Conservation (phyloP, 2,113 vertebrate genomes). For the Elephas maximus region DNA sequence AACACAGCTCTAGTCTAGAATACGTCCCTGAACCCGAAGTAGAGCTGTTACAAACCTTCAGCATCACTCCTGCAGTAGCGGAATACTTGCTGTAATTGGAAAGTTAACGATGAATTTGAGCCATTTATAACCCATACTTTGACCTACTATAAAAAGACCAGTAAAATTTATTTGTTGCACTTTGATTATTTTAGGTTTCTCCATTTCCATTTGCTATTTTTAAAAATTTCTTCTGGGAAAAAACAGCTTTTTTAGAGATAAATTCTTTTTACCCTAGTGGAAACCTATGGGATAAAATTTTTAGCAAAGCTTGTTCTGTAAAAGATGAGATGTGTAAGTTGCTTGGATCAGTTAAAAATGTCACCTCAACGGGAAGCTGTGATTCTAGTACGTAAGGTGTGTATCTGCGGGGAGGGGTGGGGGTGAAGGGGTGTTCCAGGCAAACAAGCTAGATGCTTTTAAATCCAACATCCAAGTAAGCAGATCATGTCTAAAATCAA, state of each 20-base stretch:
- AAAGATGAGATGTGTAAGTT: constrained; percentile 27
- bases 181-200: constrained; percentile 24
- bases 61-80: background rate
- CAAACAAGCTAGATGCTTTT: background rate
- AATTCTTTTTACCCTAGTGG: background rate
- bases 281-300: background rate
- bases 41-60: constrained; percentile 17
- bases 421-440: background rate
- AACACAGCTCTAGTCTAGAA: constrained; percentile 51
- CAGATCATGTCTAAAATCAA: background rate
- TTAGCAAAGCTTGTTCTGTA: background rate
- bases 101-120: constrained; percentile 30
- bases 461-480: constrained; percentile 4
- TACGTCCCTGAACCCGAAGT: constrained; percentile 30
- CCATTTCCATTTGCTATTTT: constrained; percentile 19
- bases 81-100: constrained; percentile 62
- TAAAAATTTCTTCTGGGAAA: background rate
- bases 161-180: constrained; percentile 48
- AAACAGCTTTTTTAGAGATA: background rate
- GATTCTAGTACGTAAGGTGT: constrained; percentile 9
- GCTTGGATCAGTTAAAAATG: background rate
- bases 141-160: constrained; percentile 20
- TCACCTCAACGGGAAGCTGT: constrained; percentile 9
- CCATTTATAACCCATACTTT: constrained; percentile 15
- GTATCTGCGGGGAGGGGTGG: no score